phyloP scores from a whole-genome alignment of 2,113 vertebrate genomes.

The Irena cyanogastra region DNA sequence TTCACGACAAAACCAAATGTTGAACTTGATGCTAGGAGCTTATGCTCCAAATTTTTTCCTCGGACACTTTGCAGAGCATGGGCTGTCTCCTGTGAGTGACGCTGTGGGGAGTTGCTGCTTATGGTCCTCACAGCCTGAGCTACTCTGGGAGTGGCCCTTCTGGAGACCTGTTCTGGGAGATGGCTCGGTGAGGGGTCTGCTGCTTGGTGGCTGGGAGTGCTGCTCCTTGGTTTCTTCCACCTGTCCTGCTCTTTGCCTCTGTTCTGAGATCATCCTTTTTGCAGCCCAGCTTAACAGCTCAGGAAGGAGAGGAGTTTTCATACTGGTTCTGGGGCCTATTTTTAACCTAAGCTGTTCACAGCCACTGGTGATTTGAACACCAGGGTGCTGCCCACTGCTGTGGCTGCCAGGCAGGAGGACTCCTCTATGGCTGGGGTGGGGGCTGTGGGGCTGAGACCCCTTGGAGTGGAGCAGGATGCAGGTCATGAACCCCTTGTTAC shows the following conservation, averaged over 20 bases:
- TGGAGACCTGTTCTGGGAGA: neutral
- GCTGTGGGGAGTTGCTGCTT: neutral
- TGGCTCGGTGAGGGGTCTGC: neutral
- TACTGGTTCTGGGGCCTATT: neutral
- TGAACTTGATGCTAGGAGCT: neutral
- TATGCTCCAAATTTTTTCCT: neutral
- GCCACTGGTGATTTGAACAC: neutral
- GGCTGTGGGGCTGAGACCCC: rapidly evolving
- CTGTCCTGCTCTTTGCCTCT: neutral
- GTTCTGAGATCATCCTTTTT: neutral
- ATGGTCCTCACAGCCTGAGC: neutral
- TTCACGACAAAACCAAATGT: rapidly evolving
- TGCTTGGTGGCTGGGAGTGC: neutral
- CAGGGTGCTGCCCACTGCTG: rapidly evolving
- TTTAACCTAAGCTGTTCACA: neutral
- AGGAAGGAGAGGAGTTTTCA: neutral
- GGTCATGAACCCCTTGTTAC: neutral
- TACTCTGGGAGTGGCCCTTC: neutral
- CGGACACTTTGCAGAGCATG: rapidly evolving
- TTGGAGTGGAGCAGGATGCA: neutral
- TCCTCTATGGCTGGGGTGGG: neutral
- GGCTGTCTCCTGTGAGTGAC: rapidly evolving
- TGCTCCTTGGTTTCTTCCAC: neutral
- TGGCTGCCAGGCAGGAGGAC: neutral
- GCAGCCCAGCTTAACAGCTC: neutral